phyloP scores from a whole-genome alignment of 37 sponge, comb jelly and placozoan genomes.

The Beroe ovata region DNA sequence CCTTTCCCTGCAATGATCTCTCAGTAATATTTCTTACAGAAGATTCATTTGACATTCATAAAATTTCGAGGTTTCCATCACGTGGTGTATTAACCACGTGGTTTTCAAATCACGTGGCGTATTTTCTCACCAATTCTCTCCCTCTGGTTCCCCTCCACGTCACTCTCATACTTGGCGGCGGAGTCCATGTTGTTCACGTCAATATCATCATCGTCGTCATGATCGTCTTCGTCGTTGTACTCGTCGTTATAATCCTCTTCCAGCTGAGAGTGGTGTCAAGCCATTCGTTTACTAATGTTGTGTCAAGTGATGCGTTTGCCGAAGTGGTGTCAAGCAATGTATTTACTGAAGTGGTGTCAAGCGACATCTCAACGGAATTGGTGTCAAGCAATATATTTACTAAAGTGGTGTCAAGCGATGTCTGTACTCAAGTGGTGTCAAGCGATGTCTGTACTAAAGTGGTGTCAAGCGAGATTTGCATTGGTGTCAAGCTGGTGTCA shows the following conservation, averaged over 20 bases:
- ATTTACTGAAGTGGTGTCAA: neutral
- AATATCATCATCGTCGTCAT: slow-evolving; percentile 38
- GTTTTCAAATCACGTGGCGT: too few species aligned
- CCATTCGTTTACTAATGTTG: too few species aligned
- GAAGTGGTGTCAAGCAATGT: neutral
- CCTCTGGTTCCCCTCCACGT: slow-evolving; percentile 62
- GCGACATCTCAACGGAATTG: too few species aligned
- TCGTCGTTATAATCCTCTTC: slow-evolving; percentile 62
- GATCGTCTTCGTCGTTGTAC: slow-evolving; percentile 60
- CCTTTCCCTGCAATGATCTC: slow-evolving; percentile 33
- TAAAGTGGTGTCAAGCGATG: neutral
- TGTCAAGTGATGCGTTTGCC: too few species aligned
- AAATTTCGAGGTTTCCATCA: too few species aligned
- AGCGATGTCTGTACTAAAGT: too few species aligned
- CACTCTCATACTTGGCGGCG: slow-evolving; percentile 40
- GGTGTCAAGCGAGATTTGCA: neutral
- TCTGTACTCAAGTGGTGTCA: neutral
- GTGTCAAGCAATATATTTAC: too few species aligned
- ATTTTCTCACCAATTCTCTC: slow-evolving; percentile 49
- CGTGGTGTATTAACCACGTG: too few species aligned
- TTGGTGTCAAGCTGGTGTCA: neutral
- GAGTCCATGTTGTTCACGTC: neutral
- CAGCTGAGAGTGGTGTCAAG: slow-evolving; percentile 3
- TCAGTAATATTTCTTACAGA: too few species aligned
- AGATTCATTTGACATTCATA: too few species aligned